Conservation (phyloP, 1,140 invertebrate genomes). For the Leptopilina boulardi region DNA sequence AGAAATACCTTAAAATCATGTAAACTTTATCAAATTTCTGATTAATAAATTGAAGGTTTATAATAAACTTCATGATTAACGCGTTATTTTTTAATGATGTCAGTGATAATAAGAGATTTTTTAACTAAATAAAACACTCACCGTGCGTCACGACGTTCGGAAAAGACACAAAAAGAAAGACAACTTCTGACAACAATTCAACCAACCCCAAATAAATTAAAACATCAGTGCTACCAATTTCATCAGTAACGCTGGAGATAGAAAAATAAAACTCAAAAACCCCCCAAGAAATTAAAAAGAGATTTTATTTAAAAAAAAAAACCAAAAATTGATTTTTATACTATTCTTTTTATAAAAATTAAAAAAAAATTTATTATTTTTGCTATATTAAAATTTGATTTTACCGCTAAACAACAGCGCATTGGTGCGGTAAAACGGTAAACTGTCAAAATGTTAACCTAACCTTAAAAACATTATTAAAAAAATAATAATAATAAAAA, state of each 20-base stretch:
- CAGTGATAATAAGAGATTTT: slow-evolving; percentile 16
- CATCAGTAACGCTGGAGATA: not conserved
- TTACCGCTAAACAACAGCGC: no score
- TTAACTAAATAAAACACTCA: not conserved
- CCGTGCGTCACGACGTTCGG: not conserved
- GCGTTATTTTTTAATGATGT: not conserved
- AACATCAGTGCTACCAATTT: not conserved
- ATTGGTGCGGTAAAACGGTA: not conserved
- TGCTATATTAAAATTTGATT: not conserved
- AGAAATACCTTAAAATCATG: not conserved
- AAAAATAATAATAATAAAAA: not conserved
- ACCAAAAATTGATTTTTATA: no score
- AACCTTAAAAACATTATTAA: not conserved
- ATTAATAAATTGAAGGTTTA: not conserved
- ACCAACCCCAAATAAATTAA: not conserved
- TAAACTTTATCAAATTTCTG: not conserved
- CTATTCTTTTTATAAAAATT: no score
- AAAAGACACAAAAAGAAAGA: slow-evolving; percentile 21
- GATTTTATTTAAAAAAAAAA: no score
- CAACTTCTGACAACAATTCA: not conserved
- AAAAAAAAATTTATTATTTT: no score
- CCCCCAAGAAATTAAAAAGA: no score
- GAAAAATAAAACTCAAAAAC: not conserved
- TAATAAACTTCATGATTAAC: not conserved
- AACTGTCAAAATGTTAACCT: not conserved